phyloP scores from a whole-genome alignment of 2,888 invertebrate species.

The Leucoptera coffeella region DNA sequence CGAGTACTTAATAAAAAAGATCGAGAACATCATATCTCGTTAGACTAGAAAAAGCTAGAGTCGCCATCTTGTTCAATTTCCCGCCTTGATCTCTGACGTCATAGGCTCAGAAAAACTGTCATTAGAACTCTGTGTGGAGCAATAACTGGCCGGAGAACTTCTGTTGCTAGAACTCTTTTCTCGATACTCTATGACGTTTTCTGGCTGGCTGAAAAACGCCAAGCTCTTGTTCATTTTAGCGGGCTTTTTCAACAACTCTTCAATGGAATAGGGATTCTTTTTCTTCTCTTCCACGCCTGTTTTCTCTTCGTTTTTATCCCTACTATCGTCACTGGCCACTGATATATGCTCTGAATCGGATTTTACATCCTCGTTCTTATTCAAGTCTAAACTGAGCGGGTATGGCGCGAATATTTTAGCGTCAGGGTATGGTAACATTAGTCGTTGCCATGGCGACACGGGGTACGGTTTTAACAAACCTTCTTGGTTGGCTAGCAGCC shows the following conservation, averaged over 20 bases:
- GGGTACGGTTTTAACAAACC: constrained; percentile 44
- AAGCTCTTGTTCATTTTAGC: constrained; percentile 49
- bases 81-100: constrained; percentile 33
- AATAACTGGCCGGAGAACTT: constrained; percentile 40
- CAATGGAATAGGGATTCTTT: constrained; percentile 82
- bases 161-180: constrained; percentile 20
- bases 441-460: constrained; percentile 51
- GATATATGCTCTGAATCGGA: constrained; percentile 43
- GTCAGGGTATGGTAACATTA: constrained; percentile 51
- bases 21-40: too few relatives aligned
- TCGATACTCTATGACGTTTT: constrained; percentile 47
- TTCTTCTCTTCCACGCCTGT: constrained; percentile 43
- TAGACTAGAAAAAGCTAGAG: too few relatives aligned
- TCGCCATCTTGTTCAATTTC: too few relatives aligned
- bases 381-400: constrained; percentile 25
- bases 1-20: too few relatives aligned
- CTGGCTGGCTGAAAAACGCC: constrained; percentile 48
- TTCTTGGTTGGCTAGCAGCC: constrained; percentile 49
- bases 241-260: constrained; percentile 77
- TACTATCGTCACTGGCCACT: constrained; percentile 55
- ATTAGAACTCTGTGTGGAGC: constrained; percentile 37
- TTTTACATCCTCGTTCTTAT: constrained; percentile 34
- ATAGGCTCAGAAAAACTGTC: constrained; percentile 31
- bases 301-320: constrained; percentile 45
- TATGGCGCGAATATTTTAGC: constrained; percentile 32